Evolutionary conservation across 1,140 invertebrate species (phyloP), one percentile per base, ranked within the genome.

Genomic region (Stratiolaelaps scimitus): DNA sequence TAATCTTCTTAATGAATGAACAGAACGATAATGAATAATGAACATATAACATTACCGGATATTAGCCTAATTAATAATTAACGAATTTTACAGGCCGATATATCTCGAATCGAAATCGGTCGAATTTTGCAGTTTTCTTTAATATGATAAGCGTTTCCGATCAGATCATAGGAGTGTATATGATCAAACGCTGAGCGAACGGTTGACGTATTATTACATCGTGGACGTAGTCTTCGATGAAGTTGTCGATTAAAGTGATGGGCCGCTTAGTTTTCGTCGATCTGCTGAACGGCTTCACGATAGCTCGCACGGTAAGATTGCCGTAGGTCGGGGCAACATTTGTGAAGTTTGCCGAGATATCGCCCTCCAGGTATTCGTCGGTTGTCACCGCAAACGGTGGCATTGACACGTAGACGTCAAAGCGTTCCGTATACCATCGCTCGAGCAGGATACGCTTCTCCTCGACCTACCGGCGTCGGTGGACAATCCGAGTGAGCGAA

Each of bases 401-500:
- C 7, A 69, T 64, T 5, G 56, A 67, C 17, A 71, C 67, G 44
- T 68, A 68, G 4, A 71, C 70, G 40, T 71, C 70, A 43, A 71
- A 71, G 17, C 68, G 29, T 19, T 71, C 66, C 13, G 47, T 66
- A 34, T 65, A 66, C 60, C 74, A 79, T 67, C 75, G 76, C 69
- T 80, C 77, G 6, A 81, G 75, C 60, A 73, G 71, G 43, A 80
- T 75, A 40, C 47, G 67, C 67, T 78, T 75, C 66, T 79, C 75
- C 69, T 80, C 75, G 7, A 75, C 70, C 34, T 40, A 10, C 5
- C 34, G 5, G n/a, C n/a, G n/a, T n/a, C n/a, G n/a, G n/a, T n/a
- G n/a, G n/a, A n/a, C n/a, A n/a, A n/a, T n/a, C n/a, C n/a, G n/a
- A n/a, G n/a, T n/a, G n/a, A n/a, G n/a, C n/a, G n/a, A n/a, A n/a